Percentiles rank a stretch among this genome's conserved stretches.
These are phyloP conservation scores for Eupsilia transversa DNA, from an alignment of 2,888 invertebrate species.

Conservation along the genomic window DNA sequence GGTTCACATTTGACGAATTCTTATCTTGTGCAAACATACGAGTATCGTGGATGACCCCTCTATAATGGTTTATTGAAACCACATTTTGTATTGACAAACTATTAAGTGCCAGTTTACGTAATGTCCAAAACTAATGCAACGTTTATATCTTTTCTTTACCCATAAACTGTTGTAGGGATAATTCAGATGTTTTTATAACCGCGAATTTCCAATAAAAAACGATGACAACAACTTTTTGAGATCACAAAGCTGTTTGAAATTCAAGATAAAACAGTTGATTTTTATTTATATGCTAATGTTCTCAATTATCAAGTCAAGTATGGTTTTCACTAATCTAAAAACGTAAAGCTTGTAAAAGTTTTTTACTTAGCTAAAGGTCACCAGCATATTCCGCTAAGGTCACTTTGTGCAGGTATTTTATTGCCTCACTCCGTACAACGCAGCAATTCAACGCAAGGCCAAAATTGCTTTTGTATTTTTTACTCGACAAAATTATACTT, in stretches of 20 bases:
- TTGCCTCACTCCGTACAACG: slow-evolving; percentile 84
- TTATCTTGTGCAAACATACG: slow-evolving; percentile 40
- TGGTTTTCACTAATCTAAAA: slow-evolving; percentile 72
- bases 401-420: slow-evolving; percentile 85
- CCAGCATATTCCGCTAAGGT: slow-evolving; percentile 86
- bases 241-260: slow-evolving; percentile 1
- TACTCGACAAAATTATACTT: slow-evolving; percentile 75
- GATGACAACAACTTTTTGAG: not conserved
- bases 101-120: slow-evolving; percentile 11
- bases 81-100: slow-evolving; percentile 14
- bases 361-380: slow-evolving; percentile 83
- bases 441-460: slow-evolving; percentile 87
- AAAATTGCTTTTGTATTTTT: slow-evolving; percentile 83
- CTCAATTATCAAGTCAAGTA: slow-evolving; percentile 9
- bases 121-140: not conserved
- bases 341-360: slow-evolving; percentile 80
- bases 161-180: not conserved
- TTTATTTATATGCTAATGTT: slow-evolving; percentile 9
- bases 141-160: not conserved
- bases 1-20: slow-evolving; percentile 38
- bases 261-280: not conserved
- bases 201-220: slow-evolving; percentile 17
- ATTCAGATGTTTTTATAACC: not conserved
- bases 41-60: slow-evolving; percentile 31
- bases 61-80: slow-evolving; percentile 17